Base-by-base conservation (phyloP, 2,113 vertebrate genomes). In the Apaloderma vittatum region DNA sequence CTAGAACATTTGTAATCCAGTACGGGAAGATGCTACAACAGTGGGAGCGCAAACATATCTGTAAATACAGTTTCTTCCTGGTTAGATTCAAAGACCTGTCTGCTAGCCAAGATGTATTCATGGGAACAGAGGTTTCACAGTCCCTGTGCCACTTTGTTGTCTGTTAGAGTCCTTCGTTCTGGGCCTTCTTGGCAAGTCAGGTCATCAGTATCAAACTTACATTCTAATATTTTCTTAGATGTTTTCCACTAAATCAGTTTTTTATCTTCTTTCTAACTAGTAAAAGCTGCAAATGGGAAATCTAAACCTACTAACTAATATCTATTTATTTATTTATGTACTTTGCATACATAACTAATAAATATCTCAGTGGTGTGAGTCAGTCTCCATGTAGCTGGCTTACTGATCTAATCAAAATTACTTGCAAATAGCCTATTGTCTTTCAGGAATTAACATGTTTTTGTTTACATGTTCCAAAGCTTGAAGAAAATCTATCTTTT, bases 71-170 rank as follows among this genome's bases (percentile, higher is more conserved):
- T 17, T 58, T 68, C 86, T 34, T 49, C 19, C 55, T 20, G 40
- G 14, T 49, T 80, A 36, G 22, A 51, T 62, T 61, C n/a, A 49
- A 82, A 68, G 58, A 75, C 23, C 27, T 76, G 22, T 29, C 40
- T 73, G 22, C 40, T 58, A 23, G 13, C 70, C 3, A 0, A 5
- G 52, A 10, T 54, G 0, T 78, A 26, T 57, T 55, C 1, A 1
- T 88, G 32, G 37, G 17, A 94, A 48, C 22, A 67, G 63, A 89
- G 29, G 24, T 45, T 66, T 77, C 86, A 72, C 21, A 27, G 40
- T 71, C 30, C 16, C 12, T 0, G 2, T 36, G 32, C 45, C 81
- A 51, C 49, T 54, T 83, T 59, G 26, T 23, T 71, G 20, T 55
- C 79, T 75, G 15, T 67, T 52, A 48, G 26, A 93, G n/a, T 74